Percentiles rank a stretch among this genome's conserved stretches.
Evolutionary conservation across 2,797 vertebrate species (phyloP).

Genomic region (Rallus crepitans): DNA sequence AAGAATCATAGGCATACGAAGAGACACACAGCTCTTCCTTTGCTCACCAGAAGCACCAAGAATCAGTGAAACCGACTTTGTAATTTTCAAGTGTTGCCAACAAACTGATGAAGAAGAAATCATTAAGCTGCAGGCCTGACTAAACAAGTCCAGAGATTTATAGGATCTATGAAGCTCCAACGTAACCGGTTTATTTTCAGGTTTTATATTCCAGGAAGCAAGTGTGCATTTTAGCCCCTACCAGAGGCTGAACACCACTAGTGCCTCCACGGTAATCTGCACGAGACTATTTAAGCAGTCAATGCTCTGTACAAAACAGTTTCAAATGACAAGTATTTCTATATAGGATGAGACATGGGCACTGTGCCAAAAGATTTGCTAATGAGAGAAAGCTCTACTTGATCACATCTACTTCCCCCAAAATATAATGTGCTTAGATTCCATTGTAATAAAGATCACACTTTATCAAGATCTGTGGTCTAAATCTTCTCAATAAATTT

Average conservation of each 20-base stretch:
- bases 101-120: not conserved
- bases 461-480: not conserved
- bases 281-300: not conserved
- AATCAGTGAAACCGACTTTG: not conserved
- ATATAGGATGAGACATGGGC: not conserved
- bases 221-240: not conserved
- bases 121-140: not conserved
- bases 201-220: not conserved
- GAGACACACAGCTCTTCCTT: not conserved
- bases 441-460: not conserved
- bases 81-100: not conserved
- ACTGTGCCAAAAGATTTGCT: not conserved
- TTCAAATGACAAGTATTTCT: not conserved
- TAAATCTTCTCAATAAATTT: not conserved
- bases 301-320: not conserved
- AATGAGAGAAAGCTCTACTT: not conserved
- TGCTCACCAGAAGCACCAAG: not conserved
- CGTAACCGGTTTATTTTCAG: not conserved
- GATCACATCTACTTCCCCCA: not conserved
- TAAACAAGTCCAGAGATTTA: not conserved
- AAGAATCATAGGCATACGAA: not conserved
- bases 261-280: not conserved
- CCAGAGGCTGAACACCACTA: not conserved
- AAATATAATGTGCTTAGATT: not conserved
- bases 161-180: not conserved